A percentile compares a stretch with the other conserved stretches of the same genome.
Evolutionary conservation across 2,888 invertebrate genomes (phyloP).

Genomic region (Epinotia demarniana): DNA sequence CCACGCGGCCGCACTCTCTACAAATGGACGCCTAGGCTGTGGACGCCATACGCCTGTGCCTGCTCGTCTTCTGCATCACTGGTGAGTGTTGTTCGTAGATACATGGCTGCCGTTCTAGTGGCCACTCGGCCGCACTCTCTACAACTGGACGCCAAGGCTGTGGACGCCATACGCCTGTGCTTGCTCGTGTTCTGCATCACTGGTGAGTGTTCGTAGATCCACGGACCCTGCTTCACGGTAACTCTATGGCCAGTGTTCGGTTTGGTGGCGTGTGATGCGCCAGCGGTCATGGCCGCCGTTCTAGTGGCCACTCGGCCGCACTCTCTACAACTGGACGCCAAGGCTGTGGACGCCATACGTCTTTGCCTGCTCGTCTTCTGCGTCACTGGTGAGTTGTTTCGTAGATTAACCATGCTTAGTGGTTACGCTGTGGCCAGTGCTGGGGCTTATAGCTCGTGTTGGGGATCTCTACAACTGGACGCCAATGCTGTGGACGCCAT

Average conservation of each 20-base stretch:
- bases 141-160: constrained; percentile 90
- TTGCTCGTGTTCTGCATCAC: constrained; percentile 61
- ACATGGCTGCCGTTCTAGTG: constrained; percentile 87
- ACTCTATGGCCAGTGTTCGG: constrained; percentile 89
- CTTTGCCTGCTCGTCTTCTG: constrained; percentile 91
- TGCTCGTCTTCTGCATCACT: constrained; percentile 91
- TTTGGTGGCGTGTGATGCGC: constrained; percentile 86
- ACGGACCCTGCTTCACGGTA: constrained; percentile 91
- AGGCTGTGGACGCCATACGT: constrained; percentile 90
- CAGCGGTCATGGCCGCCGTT: constrained; percentile 81
- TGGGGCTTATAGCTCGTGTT: constrained; percentile 59
- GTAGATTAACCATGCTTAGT: constrained; percentile 87
- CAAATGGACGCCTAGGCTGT: constrained; percentile 92
- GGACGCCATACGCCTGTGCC: constrained; percentile 90
- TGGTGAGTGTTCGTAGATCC: constrained; percentile 54
- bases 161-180: constrained; percentile 89
- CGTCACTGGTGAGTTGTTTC: constrained; percentile 88
- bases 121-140: constrained; percentile 90
- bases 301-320: constrained; percentile 87
- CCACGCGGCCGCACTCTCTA: constrained; percentile 87
- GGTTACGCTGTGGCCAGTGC: constrained; percentile 88
- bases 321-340: constrained; percentile 91
- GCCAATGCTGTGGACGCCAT: constrained; percentile 91
- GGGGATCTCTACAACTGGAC: constrained; percentile 88
- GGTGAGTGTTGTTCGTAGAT: constrained; percentile 78